Conservation (phyloP, 35 echinoderm and acorn worm species). For the Lytechinus variegatus region DNA sequence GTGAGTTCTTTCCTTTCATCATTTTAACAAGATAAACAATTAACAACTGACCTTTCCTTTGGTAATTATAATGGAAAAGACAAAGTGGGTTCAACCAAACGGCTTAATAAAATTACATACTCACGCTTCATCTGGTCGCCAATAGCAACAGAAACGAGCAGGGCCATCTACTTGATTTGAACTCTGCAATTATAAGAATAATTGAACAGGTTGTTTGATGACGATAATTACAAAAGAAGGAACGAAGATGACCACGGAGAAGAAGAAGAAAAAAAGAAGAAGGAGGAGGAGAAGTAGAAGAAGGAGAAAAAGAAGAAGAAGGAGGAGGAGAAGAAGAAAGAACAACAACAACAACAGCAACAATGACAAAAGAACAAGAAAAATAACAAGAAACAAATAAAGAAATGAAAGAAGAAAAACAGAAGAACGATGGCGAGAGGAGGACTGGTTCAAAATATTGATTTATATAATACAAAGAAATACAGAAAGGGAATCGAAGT, state of each 20-base stretch:
- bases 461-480: no score
- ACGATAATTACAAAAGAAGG: neutral
- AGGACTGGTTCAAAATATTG: no score
- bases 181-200: neutral
- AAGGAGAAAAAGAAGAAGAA: neutral
- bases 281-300: neutral
- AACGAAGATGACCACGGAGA: neutral
- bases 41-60: neutral
- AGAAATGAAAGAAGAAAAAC: no score
- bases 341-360: neutral
- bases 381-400: neutral
- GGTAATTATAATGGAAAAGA: neutral
- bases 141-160: neutral
- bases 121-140: slow-evolving; percentile 7
- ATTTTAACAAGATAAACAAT: neutral
- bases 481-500: no score
- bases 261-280: neutral
- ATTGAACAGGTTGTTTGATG: neutral
- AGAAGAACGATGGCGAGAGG: no score
- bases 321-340: no score
- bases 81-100: neutral
- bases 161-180: neutral
- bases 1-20: no score
- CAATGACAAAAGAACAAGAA: neutral
- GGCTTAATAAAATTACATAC: neutral